Evolutionary conservation across 2,888 invertebrate genomes (phyloP).

Genomic region (Amblyjoppa proteus): DNA sequence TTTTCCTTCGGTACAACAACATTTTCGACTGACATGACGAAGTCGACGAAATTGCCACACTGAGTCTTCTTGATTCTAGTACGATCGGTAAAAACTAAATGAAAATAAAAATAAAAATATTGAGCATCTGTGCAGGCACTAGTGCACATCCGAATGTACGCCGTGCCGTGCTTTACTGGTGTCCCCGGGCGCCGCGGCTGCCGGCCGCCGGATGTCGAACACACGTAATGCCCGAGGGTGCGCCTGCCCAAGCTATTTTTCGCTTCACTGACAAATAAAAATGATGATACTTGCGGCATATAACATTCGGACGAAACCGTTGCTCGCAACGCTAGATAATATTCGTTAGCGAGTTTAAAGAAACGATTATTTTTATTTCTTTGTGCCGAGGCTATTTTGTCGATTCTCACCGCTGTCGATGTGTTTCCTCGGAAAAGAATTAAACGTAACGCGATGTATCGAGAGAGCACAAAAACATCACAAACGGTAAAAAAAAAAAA

Average conservation of each 20-base stretch:
- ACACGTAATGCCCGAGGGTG: slow-evolving; percentile 75
- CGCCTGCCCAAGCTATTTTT: slow-evolving; percentile 81
- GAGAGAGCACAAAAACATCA: background rate
- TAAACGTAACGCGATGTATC: background rate
- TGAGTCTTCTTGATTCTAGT: background rate
- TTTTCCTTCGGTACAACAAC: slow-evolving; percentile 51
- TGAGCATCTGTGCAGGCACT: slow-evolving; percentile 11
- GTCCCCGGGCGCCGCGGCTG: slow-evolving; percentile 38
- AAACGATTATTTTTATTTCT: background rate
- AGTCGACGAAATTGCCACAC: background rate
- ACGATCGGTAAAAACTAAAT: background rate
- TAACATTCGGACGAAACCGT: slow-evolving; percentile 55
- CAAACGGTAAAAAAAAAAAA: background rate
- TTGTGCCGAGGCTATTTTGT: background rate
- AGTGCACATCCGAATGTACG: slow-evolving; percentile 59
- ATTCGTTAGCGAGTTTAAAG: slow-evolving; percentile 37
- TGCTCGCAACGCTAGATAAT: slow-evolving; percentile 40
- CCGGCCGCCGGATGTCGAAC: slow-evolving; percentile 68
- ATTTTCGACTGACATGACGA: background rate
- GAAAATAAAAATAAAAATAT: background rate
- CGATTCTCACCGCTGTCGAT: background rate
- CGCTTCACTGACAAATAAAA: slow-evolving; percentile 84
- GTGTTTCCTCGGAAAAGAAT: background rate
- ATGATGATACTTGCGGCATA: slow-evolving; percentile 75
- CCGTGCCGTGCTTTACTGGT: slow-evolving; percentile 50